Conservation (phyloP, 1,140 invertebrate genomes). For the Nixonia krombeini region DNA sequence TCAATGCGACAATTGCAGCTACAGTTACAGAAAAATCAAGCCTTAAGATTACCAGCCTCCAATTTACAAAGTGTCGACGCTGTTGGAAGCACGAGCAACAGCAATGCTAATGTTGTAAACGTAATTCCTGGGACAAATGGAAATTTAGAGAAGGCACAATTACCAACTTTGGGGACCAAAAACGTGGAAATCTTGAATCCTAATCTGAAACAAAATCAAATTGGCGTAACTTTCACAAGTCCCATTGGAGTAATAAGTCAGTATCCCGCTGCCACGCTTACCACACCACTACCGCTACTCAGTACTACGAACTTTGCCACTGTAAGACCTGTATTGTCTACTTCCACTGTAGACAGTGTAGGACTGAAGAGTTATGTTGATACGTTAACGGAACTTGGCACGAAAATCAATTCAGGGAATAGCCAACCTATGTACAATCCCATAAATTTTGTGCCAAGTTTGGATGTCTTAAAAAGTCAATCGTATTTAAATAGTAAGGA, state of each 20-base stretch:
- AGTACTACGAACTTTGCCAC: conserved; percentile 55
- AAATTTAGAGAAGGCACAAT: conserved; percentile 51
- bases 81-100: conserved; percentile 53
- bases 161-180: conserved; percentile 58
- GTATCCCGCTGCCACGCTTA: conserved; percentile 57
- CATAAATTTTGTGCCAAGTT: conserved; percentile 65
- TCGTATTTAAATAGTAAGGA: conserved; percentile 58
- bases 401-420: conserved; percentile 45
- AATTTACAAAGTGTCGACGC: conserved; percentile 50
- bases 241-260: conserved; percentile 51
- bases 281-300: conserved; percentile 65
- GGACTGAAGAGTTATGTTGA: conserved; percentile 55
- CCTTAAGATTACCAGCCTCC: conserved; percentile 10
- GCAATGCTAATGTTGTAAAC: conserved; percentile 47
- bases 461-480: conserved; percentile 62
- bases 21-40: conserved; percentile 51
- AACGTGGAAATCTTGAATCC: conserved; percentile 68
- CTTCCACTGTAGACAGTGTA: conserved; percentile 32
- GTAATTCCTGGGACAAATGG: conserved; percentile 17
- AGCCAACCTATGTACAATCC: conserved; percentile 59
- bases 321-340: conserved; percentile 38
- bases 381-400: conserved; percentile 55
- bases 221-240: conserved; percentile 47
- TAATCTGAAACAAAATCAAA: conserved; percentile 57
- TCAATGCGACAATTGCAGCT: conserved; percentile 56